phyloP scores from a whole-genome alignment of 1,140 invertebrate species.

The Orchesella cincta region DNA sequence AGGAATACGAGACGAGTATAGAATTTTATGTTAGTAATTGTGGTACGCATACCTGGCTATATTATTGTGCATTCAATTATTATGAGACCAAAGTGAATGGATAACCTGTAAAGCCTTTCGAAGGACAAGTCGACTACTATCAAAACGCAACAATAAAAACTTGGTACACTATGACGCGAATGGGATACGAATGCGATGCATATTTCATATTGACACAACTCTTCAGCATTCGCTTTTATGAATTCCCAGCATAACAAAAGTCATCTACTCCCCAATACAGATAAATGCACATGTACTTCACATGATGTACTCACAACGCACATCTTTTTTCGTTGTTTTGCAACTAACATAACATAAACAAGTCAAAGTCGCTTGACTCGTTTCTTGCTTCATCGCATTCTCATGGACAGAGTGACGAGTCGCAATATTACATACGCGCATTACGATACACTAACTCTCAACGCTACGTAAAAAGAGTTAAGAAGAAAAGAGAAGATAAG shows the following conservation, averaged over 20 bases:
- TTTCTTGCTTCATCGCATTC: not conserved
- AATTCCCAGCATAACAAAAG: not conserved
- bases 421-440: not conserved
- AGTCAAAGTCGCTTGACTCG: not conserved
- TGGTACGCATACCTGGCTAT: no score
- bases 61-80: no score
- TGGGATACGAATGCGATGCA: no score
- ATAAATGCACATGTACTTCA: not conserved
- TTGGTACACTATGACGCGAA: no score
- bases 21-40: no score
- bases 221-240: not conserved
- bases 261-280: not conserved
- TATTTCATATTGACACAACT: not conserved
- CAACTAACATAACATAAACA: not conserved
- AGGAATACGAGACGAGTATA: no score
- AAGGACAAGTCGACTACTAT: no score
- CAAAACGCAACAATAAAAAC: no score
- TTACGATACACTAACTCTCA: not conserved
- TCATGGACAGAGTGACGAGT: not conserved
- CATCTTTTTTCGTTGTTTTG: not conserved
- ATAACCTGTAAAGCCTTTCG: no score
- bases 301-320: no score
- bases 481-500: not conserved
- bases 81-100: no score
- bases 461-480: not conserved